Conservation (phyloP, 1,140 invertebrate genomes). For the Drosophila aff. region DNA sequence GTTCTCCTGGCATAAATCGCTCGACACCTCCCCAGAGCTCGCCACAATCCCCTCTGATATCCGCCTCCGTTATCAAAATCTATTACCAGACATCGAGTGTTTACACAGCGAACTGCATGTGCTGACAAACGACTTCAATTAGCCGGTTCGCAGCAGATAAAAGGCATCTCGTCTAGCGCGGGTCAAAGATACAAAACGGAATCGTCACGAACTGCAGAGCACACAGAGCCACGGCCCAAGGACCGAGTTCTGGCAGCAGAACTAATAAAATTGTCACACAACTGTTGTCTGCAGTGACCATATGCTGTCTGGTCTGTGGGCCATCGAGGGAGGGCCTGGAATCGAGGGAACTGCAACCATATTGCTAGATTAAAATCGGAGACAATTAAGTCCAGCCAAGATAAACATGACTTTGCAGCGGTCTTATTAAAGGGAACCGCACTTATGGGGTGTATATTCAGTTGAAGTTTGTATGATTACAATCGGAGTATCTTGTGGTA, state of each 20-base stretch:
- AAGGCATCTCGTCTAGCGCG: slow-evolving; percentile 59
- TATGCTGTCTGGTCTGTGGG: slow-evolving; percentile 42
- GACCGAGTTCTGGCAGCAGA: slow-evolving; percentile 24
- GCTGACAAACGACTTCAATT: slow-evolving; percentile 83
- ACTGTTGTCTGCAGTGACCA: slow-evolving; percentile 57
- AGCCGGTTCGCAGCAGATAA: slow-evolving; percentile 65
- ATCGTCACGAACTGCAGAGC: slow-evolving; percentile 55
- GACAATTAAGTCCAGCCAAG: slow-evolving; percentile 70
- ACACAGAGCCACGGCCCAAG: slow-evolving; percentile 24
- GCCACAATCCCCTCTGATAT: slow-evolving; percentile 18
- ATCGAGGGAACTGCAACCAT: slow-evolving; percentile 39
- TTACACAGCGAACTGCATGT: slow-evolving; percentile 53
- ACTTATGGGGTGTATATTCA: slow-evolving; percentile 9
- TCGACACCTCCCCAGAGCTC: slow-evolving; percentile 39
- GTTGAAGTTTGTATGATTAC: slow-evolving; percentile 16
- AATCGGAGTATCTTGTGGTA: too few relatives aligned
- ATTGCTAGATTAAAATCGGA: slow-evolving; percentile 80
- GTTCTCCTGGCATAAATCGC: slow-evolving; percentile 35
- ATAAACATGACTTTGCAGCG: slow-evolving; percentile 47
- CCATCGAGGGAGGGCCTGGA: neutral
- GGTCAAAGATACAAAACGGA: slow-evolving; percentile 67
- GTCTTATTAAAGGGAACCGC: slow-evolving; percentile 15
- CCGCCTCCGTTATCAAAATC: slow-evolving; percentile 68
- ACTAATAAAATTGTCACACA: slow-evolving; percentile 78
- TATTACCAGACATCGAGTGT: slow-evolving; percentile 52